Base-by-base conservation (phyloP, 1,140 invertebrate genomes). In the Leptopilina boulardi region DNA sequence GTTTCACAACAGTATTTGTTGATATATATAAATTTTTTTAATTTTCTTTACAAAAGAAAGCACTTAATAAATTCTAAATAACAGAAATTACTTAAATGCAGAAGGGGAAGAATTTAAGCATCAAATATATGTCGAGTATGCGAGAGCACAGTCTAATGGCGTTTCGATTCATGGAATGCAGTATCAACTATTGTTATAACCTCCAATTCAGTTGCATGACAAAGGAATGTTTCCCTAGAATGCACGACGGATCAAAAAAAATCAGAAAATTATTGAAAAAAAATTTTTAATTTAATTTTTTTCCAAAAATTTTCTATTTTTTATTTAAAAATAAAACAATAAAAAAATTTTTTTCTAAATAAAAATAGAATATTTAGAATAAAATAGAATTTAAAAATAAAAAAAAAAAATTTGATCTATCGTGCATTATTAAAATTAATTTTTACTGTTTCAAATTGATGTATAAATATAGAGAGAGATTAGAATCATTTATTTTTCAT, bases 181-280 rank as follows among this genome's bases (percentile, higher is more conserved):
- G 81, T 85, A 82, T n/a, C 86, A 87, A 87, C 83, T 81, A 88
- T 87, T 87, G 82, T n/a, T n/a, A n/a, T 85, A 84, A 86, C 86
- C 81, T 84, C 79, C 81, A 82, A 84, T 84, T 84, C 83, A 84
- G 82, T 80, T 82, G 38, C 70, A 84, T 71, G 73, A 75, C 74
- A 71, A 75, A 80, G 84, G 84, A 85, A 85, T 85, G 83, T 85
- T 85, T 82, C 80, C 83, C 74, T 76, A 72, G 47, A 59, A 59
- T 59, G 56, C 56, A 59, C 11, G 56, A 59, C 56, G 26, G 23
- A 59, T 21, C 56, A 59, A 21, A 59, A 21, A 26, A 59, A 26
- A 59, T 30, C 26, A 30, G 26, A 30, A 30, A 30, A 30, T 30
- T 30, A 30, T 30, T 30, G 26, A n/a, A n/a, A n/a, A n/a, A n/a